phyloP scores from a whole-genome alignment of 2,888 invertebrate species.

The Melanostoma scalare region DNA sequence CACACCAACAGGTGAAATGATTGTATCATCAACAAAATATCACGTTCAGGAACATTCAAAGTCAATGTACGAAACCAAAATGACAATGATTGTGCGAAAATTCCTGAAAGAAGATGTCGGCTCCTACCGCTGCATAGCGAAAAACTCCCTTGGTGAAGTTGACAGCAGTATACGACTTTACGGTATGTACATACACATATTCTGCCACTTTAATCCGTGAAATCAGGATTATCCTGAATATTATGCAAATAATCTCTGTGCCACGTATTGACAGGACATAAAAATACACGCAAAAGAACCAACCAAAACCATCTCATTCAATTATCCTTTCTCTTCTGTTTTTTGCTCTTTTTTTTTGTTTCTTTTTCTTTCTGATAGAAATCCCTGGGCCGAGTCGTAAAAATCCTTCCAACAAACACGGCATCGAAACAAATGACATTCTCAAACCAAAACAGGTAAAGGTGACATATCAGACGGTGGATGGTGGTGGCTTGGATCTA shows the following conservation, averaged over 20 bases:
- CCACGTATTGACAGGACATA: slow-evolving; percentile 54
- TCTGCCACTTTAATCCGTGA: slow-evolving; percentile 38
- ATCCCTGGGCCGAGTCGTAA: slow-evolving; percentile 88
- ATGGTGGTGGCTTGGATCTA: slow-evolving; percentile 54
- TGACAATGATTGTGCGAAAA: slow-evolving; percentile 90
- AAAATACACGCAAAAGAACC: slow-evolving; percentile 40
- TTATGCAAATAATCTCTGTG: slow-evolving; percentile 53
- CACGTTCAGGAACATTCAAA: slow-evolving; percentile 88
- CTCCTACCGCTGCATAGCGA: slow-evolving; percentile 92
- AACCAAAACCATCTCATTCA: slow-evolving; percentile 46
- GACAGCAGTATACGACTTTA: slow-evolving; percentile 93
- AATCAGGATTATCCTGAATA: slow-evolving; percentile 41
- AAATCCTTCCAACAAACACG: slow-evolving; percentile 83
- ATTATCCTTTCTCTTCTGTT: slow-evolving; percentile 57
- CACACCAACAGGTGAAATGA: slow-evolving; percentile 88
- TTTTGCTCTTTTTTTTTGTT: slow-evolving; percentile 24
- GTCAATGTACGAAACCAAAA: slow-evolving; percentile 91
- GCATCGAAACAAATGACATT: slow-evolving; percentile 82
- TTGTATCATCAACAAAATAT: slow-evolving; percentile 91
- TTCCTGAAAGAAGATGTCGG: slow-evolving; percentile 90
- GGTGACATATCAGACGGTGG: slow-evolving; percentile 81
- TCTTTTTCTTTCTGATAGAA: slow-evolving; percentile 82
- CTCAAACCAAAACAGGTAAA: slow-evolving; percentile 81
- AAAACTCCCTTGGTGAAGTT: slow-evolving; percentile 93
- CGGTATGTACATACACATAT: slow-evolving; percentile 84